Conservation (phyloP, 1,140 invertebrate genomes). For the honey bee (Apis mellifera) region DNA sequence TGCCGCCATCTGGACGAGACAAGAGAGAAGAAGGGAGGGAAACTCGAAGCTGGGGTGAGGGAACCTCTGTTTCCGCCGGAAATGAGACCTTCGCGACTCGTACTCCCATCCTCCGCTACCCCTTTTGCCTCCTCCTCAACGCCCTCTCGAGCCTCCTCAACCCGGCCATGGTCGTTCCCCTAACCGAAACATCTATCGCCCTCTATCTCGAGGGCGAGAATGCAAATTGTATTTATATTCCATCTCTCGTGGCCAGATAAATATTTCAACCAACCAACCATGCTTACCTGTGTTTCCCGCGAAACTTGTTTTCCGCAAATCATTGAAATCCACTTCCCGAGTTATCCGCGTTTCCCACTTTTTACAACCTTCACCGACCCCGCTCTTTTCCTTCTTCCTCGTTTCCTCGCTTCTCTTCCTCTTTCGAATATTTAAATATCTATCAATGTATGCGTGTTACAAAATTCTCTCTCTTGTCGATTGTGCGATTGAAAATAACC, state of each 20-base stretch:
- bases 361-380: background rate
- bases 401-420: background rate
- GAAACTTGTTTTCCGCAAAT: constrained; percentile 1
- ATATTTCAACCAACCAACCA: constrained; percentile 51
- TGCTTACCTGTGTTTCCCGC: constrained; percentile 38
- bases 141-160: constrained; percentile 27
- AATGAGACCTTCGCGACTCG: constrained; percentile 73
- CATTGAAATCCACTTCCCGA: constrained; percentile 14
- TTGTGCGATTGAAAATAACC: background rate
- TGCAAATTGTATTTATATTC: constrained; percentile 74
- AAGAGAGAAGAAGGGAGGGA: constrained; percentile 4
- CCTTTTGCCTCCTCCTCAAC: constrained; percentile 31
- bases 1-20: constrained; percentile 47
- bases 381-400: too few relatives aligned
- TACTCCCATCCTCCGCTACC: constrained; percentile 41
- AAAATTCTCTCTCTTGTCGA: background rate
- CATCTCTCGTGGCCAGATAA: constrained; percentile 67
- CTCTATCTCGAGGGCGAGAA: constrained; percentile 32
- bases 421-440: constrained; percentile 44
- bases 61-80: constrained; percentile 78
- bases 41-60: constrained; percentile 57
- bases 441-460: background rate
- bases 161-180: constrained; percentile 15
- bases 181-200: constrained; percentile 39
- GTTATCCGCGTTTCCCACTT: background rate